Evolutionary conservation across 2,113 vertebrate genomes (phyloP), one percentile per base, ranked within the genome.

Genomic region (Abramis brama): DNA sequence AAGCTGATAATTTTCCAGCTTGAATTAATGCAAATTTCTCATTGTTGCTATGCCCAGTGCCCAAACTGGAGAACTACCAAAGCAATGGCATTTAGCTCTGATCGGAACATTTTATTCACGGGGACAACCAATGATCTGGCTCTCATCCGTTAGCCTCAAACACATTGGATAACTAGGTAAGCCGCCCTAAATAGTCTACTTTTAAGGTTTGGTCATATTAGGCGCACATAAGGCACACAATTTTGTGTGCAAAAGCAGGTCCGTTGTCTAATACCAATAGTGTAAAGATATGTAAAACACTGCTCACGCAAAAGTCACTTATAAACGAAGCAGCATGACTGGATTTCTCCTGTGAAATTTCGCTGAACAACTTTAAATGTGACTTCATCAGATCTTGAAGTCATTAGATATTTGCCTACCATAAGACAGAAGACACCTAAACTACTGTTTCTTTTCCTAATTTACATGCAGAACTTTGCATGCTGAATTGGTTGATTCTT

Each of bases 1-100:
- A 85, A 87, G 82, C 86, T 91, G 82, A 91, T 90, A 89, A 73
- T 88, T 88, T 87, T 80, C 85, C 83, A 83, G 43, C 83, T 76
- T 82, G 87, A 90, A 89, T 85, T 68, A 83, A 90, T 84, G 88
- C 83, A 82, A 33, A 88, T 85, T 77, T 86, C 66, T 77, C 75
- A 80, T 88, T 86, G 87, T 86, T 83, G 75, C 76, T 71, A 43
- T 86, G 79, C 80, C 76, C 73, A 55, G 64, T 86, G 62, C 45
- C 80, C 43, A 82, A 82, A 73, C n/a, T 83, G 81, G 81, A 71
- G 68, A 59, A 83, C 23, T 57, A 83, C 81, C 68, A 83, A 83
- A 73, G 81, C 50, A 83, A 43, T 57, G 81, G 64, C 68, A 73
- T 83, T 71, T 57, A 83, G 27, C 50, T 73, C 12, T 73, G 68